Conservation (phyloP, 2,113 vertebrate genomes). For the Engystomops pustulosus region DNA sequence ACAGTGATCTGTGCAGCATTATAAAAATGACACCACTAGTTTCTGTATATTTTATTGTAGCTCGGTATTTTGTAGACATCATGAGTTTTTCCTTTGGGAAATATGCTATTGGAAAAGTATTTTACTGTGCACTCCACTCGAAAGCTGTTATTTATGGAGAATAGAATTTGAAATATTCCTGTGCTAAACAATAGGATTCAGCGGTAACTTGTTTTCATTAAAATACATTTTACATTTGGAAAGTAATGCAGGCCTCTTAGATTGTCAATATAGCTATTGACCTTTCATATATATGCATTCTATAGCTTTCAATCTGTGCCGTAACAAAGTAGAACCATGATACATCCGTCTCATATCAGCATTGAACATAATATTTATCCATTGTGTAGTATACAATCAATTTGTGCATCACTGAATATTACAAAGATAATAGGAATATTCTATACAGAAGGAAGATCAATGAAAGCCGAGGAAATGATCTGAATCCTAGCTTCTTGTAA, state of each 20-base stretch:
- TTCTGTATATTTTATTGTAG: conserved; percentile 60
- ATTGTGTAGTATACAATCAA: conserved; percentile 33
- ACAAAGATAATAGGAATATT: conserved; percentile 29
- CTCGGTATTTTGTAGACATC: conserved; percentile 43
- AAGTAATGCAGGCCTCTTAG: conserved; percentile 51
- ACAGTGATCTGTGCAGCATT: conserved; percentile 63
- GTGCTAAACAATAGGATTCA: conserved; percentile 45
- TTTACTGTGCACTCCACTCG: conserved; percentile 56
- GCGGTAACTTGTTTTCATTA: conserved; percentile 44
- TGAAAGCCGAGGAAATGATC: conserved; percentile 58
- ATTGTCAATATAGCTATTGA: conserved; percentile 53
- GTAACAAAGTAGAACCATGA: neutral
- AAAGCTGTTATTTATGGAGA: conserved; percentile 42
- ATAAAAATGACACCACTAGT: conserved; percentile 65
- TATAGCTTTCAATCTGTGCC: conserved; percentile 30
- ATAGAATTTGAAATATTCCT: conserved; percentile 52
- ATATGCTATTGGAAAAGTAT: conserved; percentile 57
- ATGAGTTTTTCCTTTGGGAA: conserved; percentile 50
- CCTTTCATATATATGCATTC: conserved; percentile 35
- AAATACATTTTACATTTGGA: neutral
- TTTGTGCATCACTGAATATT: conserved; percentile 37
- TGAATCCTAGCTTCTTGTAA: neutral
- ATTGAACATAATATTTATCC: conserved; percentile 45
- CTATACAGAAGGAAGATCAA: conserved; percentile 58
- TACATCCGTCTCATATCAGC: conserved; percentile 26